Conservation (phyloP, 2,888 invertebrate species). For the Harpalus rufipes region DNA sequence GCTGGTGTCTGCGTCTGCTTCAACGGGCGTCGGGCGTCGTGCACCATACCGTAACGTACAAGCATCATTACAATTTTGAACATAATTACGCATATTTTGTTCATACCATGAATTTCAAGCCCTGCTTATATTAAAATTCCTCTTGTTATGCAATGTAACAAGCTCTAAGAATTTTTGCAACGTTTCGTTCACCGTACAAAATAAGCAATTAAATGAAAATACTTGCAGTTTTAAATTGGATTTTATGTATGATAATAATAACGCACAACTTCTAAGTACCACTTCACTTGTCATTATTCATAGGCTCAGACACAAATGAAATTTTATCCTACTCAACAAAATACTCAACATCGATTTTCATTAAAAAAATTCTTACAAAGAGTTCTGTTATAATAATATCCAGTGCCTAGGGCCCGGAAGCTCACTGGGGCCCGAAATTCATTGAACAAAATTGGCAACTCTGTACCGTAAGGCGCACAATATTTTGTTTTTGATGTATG, state of each 20-base stretch:
- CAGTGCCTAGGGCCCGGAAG: too few species aligned
- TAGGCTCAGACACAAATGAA: background rate
- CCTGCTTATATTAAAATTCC: slow-evolving; percentile 48
- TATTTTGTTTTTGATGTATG: too few species aligned
- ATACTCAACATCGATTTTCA: too few species aligned
- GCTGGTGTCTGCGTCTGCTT: background rate
- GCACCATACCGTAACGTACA: background rate
- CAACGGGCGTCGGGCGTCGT: background rate
- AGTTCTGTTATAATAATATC: too few species aligned
- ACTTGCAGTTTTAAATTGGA: slow-evolving; percentile 41
- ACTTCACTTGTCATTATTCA: slow-evolving; percentile 9
- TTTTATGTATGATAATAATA: slow-evolving; percentile 49
- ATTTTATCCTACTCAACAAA: background rate
- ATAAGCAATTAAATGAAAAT: slow-evolving; percentile 42
- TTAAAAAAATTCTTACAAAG: too few species aligned
- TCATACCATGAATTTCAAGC: slow-evolving; percentile 54
- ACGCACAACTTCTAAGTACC: slow-evolving; percentile 6
- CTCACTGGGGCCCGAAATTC: too few species aligned
- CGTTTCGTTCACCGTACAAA: slow-evolving; percentile 38
- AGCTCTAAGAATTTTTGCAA: slow-evolving; percentile 55
- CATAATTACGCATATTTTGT: slow-evolving; percentile 57
- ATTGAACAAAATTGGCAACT: too few species aligned
- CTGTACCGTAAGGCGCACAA: too few species aligned
- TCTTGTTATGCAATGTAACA: slow-evolving; percentile 46
- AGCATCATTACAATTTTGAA: slow-evolving; percentile 54